phyloP scores from a whole-genome alignment of 2,113 vertebrate species.

The Boulengeromyrus knoepffleri region DNA sequence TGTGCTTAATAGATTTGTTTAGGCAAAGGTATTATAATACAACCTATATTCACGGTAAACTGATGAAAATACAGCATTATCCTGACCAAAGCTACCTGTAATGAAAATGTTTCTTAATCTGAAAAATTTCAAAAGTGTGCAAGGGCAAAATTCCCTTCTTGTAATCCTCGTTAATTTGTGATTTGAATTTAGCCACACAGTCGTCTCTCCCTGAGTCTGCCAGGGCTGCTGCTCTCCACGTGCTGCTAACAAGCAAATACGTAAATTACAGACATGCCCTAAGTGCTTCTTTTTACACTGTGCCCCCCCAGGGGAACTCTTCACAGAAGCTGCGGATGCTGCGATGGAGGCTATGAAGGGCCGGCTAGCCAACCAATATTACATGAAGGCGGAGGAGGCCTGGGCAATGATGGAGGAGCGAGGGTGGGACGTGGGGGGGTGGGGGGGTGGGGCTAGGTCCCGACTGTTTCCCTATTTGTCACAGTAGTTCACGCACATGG shows the following conservation, averaged over 20 bases:
- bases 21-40: not conserved
- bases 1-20: not conserved
- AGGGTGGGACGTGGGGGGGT: slow-evolving; percentile 30
- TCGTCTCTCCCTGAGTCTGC: not conserved
- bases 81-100: not conserved
- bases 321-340: slow-evolving; percentile 86
- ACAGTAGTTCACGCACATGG: not conserved
- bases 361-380: slow-evolving; percentile 86
- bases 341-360: slow-evolving; percentile 95
- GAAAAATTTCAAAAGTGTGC: not conserved
- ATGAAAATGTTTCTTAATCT: not conserved
- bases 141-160: not conserved
- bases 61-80: not conserved
- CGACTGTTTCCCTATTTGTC: not conserved
- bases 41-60: not conserved
- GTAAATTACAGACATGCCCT: not conserved
- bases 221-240: not conserved
- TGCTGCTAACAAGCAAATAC: not conserved
- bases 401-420: slow-evolving; percentile 84
- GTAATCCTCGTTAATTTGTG: too few relatives aligned
- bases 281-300: not conserved
- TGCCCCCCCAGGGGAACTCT: slow-evolving; percentile 73
- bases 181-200: not conserved
- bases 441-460: not conserved
- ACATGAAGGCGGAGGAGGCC: slow-evolving; percentile 89